phyloP scores from a whole-genome alignment of 2,888 invertebrate species.

The Drosophila kuntzei region DNA sequence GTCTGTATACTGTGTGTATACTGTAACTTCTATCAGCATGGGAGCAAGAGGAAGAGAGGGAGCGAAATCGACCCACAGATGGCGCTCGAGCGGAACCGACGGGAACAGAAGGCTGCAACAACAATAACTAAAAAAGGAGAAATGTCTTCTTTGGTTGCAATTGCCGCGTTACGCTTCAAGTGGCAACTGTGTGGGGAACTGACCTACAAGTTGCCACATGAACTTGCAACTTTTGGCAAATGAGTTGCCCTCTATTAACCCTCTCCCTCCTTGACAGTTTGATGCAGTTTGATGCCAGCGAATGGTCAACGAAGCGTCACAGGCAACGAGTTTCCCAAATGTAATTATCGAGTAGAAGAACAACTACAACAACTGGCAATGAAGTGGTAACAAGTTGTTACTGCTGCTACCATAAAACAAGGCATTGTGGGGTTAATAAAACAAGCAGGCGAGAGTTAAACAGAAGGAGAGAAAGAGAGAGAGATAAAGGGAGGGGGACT shows the following conservation, averaged over 20 bases:
- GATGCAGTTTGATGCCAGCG: conserved; percentile 53
- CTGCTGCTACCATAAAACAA: conserved; percentile 25
- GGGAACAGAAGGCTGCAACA: conserved; percentile 46
- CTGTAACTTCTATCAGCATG: conserved; percentile 30
- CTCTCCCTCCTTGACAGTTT: conserved; percentile 36
- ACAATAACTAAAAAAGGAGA: conserved; percentile 31
- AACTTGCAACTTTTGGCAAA: conserved; percentile 66
- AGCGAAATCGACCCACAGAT: conserved; percentile 26
- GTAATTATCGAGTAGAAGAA: conserved; percentile 55
- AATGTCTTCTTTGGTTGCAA: conserved; percentile 50
- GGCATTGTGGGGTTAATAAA: conserved; percentile 53
- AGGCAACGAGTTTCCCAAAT: conserved; percentile 44
- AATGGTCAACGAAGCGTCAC: conserved; percentile 57
- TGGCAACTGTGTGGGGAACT: conserved; percentile 43
- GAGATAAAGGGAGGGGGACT: not conserved
- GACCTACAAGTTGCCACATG: conserved; percentile 58
- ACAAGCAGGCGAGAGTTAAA: conserved; percentile 5
- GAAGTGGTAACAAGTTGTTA: conserved; percentile 63
- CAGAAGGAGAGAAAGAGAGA: not conserved
- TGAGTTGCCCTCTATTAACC: conserved; percentile 34
- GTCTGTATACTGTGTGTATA: conserved; percentile 18
- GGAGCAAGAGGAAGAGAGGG: not conserved
- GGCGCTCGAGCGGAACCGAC: conserved; percentile 53
- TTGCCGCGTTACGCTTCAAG: conserved; percentile 61
- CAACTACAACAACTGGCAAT: conserved; percentile 35